Conservation (phyloP, 2,888 invertebrate genomes). For the Metellina segmentata region DNA sequence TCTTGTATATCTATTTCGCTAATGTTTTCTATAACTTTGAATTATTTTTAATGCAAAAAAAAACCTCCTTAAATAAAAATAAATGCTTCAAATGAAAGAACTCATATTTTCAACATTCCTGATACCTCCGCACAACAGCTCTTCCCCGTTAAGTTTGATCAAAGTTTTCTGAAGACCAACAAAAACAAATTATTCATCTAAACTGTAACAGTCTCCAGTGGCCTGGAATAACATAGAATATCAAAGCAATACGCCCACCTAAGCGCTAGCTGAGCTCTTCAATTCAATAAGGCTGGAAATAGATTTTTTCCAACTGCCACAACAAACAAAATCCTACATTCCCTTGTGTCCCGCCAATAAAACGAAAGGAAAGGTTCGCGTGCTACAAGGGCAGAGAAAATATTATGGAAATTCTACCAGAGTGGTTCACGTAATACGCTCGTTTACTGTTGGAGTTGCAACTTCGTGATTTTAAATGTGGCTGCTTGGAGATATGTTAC, state of each 20-base stretch:
- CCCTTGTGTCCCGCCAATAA: background rate
- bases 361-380: background rate
- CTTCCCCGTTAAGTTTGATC: background rate
- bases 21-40: too few species aligned
- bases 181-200: background rate
- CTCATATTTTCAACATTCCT: too few species aligned
- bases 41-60: too few species aligned
- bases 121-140: too few species aligned
- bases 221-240: background rate
- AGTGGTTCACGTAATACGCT: background rate
- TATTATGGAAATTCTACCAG: slow-evolving; percentile 22
- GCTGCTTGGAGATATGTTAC: slow-evolving; percentile 5
- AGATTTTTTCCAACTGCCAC: background rate
- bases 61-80: too few species aligned
- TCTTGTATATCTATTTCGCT: too few species aligned
- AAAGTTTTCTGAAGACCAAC: background rate
- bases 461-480: slow-evolving; percentile 13
- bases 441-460: slow-evolving; percentile 6
- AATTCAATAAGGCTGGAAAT: background rate
- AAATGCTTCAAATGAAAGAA: too few species aligned
- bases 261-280: background rate
- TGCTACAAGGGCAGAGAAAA: background rate
- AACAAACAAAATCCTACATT: slow-evolving; percentile 6
- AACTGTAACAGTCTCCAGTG: background rate
- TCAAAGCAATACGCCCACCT: background rate